Evolutionary conservation across 2,888 invertebrate genomes (phyloP).

Genomic region (Cephalotes varians): DNA sequence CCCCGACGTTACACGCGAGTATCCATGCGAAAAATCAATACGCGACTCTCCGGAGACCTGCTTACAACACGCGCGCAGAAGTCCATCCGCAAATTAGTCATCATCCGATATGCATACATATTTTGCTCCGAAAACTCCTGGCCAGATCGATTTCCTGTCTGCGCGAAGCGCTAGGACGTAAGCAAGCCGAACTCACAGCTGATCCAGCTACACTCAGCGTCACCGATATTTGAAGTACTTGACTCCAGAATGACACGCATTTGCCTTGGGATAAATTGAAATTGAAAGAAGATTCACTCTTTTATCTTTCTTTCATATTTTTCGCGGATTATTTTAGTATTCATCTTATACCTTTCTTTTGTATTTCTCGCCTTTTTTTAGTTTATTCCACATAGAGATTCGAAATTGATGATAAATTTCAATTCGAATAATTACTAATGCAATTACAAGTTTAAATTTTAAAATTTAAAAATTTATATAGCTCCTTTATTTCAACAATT

Average conservation of each 20-base stretch:
- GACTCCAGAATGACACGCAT: not conserved
- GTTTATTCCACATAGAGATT: not conserved
- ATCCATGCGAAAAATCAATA: slow-evolving; percentile 84
- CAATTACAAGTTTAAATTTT: not conserved
- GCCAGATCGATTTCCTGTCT: slow-evolving; percentile 68
- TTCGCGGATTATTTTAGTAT: not conserved
- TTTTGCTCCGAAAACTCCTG: slow-evolving; percentile 28
- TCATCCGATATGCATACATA: slow-evolving; percentile 33
- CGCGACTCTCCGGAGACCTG: slow-evolving; percentile 69
- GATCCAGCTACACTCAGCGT: slow-evolving; percentile 48
- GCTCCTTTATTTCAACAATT: not conserved
- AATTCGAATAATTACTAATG: not conserved
- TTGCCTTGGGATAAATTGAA: slow-evolving; percentile 3
- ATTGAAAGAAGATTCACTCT: not conserved
- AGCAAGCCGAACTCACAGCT: slow-evolving; percentile 48
- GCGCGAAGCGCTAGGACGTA: slow-evolving; percentile 2
- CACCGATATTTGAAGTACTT: slow-evolving; percentile 21
- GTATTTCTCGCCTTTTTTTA: not conserved
- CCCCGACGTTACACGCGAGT: slow-evolving; percentile 78
- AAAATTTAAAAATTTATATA: not conserved
- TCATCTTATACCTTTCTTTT: not conserved
- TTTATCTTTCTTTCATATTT: not conserved
- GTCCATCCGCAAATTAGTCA: slow-evolving; percentile 67
- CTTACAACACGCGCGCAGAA: slow-evolving; percentile 63
- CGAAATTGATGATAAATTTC: not conserved